These are phyloP conservation scores for Parapristionchus giblindavisi DNA, from an alignment of 2,888 invertebrate genomes.

Conservation along the genomic window DNA sequence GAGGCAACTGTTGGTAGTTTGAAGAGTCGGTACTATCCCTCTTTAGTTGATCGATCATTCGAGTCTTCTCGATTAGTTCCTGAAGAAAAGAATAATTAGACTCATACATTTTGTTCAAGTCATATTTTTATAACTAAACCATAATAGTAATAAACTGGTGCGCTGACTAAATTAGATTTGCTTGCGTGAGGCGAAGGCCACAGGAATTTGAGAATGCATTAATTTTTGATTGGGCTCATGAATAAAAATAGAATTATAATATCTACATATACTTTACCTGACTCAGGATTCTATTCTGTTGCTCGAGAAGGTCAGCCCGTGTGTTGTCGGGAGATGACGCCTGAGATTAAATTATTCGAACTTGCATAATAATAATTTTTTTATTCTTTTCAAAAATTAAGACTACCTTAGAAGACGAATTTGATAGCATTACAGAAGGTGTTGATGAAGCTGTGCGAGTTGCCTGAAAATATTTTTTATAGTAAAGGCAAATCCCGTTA, in stretches of 20 bases:
- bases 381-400: background rate
- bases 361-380: conserved; percentile 70
- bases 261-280: conserved; percentile 62
- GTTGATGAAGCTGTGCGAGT: background rate
- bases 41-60: conserved; percentile 70
- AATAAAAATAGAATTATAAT: background rate
- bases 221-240: background rate
- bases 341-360: conserved; percentile 72
- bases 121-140: background rate
- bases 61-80: conserved; percentile 70
- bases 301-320: conserved; percentile 66
- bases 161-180: too few species aligned
- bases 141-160: background rate
- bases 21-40: conserved; percentile 32
- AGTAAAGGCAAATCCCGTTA: background rate
- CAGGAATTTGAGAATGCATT: background rate
- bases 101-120: conserved; percentile 24
- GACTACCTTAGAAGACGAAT: conserved; percentile 18
- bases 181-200: too few species aligned
- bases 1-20: background rate
- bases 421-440: background rate
- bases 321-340: conserved; percentile 53
- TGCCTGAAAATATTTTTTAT: background rate
- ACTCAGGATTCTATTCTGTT: conserved; percentile 70
- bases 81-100: too few species aligned